Percentiles rank a stretch among this genome's conserved stretches.
Conservation (phyloP, 2,888 invertebrate species). For the Pseudococcus jackbeardsleyi region DNA sequence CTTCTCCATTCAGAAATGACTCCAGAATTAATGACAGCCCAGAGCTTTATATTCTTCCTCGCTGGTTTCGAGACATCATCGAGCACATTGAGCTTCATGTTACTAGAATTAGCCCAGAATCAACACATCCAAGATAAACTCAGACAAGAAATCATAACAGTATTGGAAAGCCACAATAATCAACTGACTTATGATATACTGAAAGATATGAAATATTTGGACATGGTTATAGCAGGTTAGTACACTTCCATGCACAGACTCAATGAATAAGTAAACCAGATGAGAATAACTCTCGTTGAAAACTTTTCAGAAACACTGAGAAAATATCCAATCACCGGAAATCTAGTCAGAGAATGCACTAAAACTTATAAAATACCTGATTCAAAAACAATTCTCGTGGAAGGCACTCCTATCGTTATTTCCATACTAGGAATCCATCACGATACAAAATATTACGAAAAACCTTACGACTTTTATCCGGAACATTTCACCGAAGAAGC, state of each 20-base stretch:
- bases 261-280: background rate
- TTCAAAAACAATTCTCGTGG: constrained; percentile 71
- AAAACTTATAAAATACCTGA: constrained; percentile 72
- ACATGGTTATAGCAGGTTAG: constrained; percentile 73
- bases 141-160: constrained; percentile 71
- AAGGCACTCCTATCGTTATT: constrained; percentile 73
- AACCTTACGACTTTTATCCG: constrained; percentile 75
- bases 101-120: constrained; percentile 73
- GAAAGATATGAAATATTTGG: constrained; percentile 74
- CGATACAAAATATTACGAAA: constrained; percentile 74
- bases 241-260: background rate
- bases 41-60: constrained; percentile 74
- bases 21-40: constrained; percentile 73
- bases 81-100: constrained; percentile 74
- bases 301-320: constrained; percentile 73
- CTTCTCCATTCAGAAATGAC: constrained; percentile 68
- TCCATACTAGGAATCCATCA: constrained; percentile 74
- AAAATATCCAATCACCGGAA: constrained; percentile 74
- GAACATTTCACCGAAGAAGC: constrained; percentile 74
- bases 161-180: constrained; percentile 71
- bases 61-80: constrained; percentile 78
- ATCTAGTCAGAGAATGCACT: constrained; percentile 73
- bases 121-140: constrained; percentile 72
- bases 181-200: constrained; percentile 74
- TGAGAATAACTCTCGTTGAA: background rate